phyloP scores from a whole-genome alignment of 2,888 invertebrate species.

The Diaphora mendica region DNA sequence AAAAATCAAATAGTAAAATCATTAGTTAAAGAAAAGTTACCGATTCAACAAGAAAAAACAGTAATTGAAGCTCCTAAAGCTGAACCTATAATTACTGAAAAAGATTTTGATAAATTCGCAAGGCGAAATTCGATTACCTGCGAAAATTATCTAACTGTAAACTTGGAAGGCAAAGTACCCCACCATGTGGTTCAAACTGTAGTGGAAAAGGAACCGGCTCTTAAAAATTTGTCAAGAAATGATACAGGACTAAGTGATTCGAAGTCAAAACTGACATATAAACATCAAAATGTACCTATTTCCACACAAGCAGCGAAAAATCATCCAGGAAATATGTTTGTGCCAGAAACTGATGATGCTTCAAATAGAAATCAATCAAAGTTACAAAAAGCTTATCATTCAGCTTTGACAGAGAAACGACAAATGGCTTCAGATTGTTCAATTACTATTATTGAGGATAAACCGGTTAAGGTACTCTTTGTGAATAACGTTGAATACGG shows the following conservation, averaged over 20 bases:
- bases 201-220: slow-evolving; percentile 64
- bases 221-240: slow-evolving; percentile 65
- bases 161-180: slow-evolving; percentile 69
- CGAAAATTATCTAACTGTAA: slow-evolving; percentile 76
- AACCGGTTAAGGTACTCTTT: slow-evolving; percentile 80
- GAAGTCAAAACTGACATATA: slow-evolving; percentile 65
- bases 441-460: slow-evolving; percentile 79
- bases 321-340: slow-evolving; percentile 51
- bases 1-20: slow-evolving; percentile 44
- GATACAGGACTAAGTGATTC: slow-evolving; percentile 62
- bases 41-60: slow-evolving; percentile 25
- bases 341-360: slow-evolving; percentile 58
- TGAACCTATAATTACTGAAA: slow-evolving; percentile 78
- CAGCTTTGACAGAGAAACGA: slow-evolving; percentile 74
- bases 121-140: slow-evolving; percentile 78
- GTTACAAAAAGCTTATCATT: slow-evolving; percentile 78
- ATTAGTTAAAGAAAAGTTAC: slow-evolving; percentile 40
- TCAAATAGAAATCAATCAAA: slow-evolving; percentile 74
- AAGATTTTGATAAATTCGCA: slow-evolving; percentile 82
- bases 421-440: slow-evolving; percentile 66
- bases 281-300: slow-evolving; percentile 57
- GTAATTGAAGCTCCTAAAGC: slow-evolving; percentile 58
- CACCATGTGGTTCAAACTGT: slow-evolving; percentile 71
- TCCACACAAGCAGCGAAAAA: slow-evolving; percentile 56
- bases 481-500: slow-evolving; percentile 70